Evolutionary conservation across 1,140 invertebrate species (phyloP), one percentile per base, ranked within the genome.

Genomic region (Adelges cooleyi): DNA sequence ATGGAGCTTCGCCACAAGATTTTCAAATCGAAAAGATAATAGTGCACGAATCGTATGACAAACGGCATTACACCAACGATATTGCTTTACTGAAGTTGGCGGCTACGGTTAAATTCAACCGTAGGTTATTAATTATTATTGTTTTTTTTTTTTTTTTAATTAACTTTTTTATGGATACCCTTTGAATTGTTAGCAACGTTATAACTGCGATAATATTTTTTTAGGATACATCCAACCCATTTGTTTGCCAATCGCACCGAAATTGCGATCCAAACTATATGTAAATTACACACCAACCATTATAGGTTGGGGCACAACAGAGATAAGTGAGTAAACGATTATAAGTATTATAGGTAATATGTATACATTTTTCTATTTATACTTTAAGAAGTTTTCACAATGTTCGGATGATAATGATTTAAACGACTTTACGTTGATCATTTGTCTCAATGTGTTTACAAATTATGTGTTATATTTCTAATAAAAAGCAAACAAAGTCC

Each of bases 251-350:
- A 68, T 76, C 9, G 70, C 75, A 17, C 68, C 75, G 1, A 74
- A 80, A 18, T 70, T 83, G 8, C 73, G 77, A 53, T 70, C 74
- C 0, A 75, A 73, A 22, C 73, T 72, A 29, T 83, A 80, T 65
- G 76, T 79, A 13, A 74, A 75, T 17, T 75, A 75, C 50, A 76
- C 71, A 49, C 84, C 84, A 1, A 82, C 85, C 67, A 79, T 90
- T 1, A 84, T 84, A 25, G 89, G 89, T 11, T 91, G 88, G 89
- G 89, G 88, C 51, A 76, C 81, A 15, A 71, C 79, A n/a, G n/a
- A n/a, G n/a, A n/a, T n/a, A n/a, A n/a, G n/a, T n/a, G n/a, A n/a
- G n/a, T n/a, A n/a, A n/a, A n/a, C n/a, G n/a, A n/a, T n/a, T n/a
- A n/a, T n/a, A n/a, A n/a, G n/a, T n/a, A n/a, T n/a, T n/a, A n/a